Base-by-base conservation (phyloP, 2,797 vertebrate genomes). In the Onychomys leucogaster region DNA sequence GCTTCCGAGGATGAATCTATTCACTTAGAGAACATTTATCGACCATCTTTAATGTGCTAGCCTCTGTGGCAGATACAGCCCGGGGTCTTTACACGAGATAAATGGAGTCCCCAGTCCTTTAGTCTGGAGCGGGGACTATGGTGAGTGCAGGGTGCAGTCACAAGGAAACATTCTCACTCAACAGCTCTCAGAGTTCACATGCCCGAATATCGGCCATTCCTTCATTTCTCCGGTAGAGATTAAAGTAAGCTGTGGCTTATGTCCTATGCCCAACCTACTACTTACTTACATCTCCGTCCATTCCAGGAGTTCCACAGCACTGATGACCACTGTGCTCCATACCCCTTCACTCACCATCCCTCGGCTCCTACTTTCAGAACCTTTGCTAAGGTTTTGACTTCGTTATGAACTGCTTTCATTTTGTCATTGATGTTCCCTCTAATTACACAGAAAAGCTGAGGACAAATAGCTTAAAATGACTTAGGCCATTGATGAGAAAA, bases 1-100 rank as follows among this genome's bases (percentile, higher is more conserved):
- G 90, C 37, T 87, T 91, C 89, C 65, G 93, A 96, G 81, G 83
- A 93, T 10, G 9, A 52, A 57, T 69, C 59, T 97, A 82, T 96
- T 92, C 90, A 78, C 78, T 85, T 67, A 73, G 82, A 80, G 81
- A 63, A 85, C 67, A 93, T 61, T 92, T 80, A 71, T n/a, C 32
- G 89, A 90, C 73, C 46, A 3, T 41, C 75, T 92, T 93, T 85
- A 93, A 82, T 67, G 55, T 6, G 29, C n/a, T 81, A n/a, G 46
- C 11, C 46, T 95, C 81, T 86, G 21, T 5, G 49, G 21, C 69
- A 76, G 61, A 80, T 49, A 61, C 23, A 65, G 19, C 34, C 46
- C 55, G 1, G 32, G 2, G 37, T 59, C 61, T 89, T 65, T 49
- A 43, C 21, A 14, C 46, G 57, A 95, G 80, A 91, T 81, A 84